Evolutionary conservation across 2,888 invertebrate species (phyloP).

Genomic region (Caenorhabditis sp.): DNA sequence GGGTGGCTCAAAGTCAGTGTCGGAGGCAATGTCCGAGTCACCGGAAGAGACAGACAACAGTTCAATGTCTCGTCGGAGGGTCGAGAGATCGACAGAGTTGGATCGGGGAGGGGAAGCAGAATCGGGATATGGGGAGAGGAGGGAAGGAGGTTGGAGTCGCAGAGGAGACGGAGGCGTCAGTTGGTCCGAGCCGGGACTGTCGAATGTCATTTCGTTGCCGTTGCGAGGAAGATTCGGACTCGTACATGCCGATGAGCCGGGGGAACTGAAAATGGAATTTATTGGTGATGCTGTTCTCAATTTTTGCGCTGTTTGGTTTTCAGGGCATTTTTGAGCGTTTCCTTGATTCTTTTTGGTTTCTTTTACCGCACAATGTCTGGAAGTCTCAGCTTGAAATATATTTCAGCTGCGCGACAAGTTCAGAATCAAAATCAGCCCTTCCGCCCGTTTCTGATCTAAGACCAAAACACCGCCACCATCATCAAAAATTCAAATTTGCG

Average conservation of each 20-base stretch:
- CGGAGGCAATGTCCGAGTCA: conserved; percentile 76
- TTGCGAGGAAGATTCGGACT: conserved; percentile 65
- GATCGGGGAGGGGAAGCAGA: conserved; percentile 78
- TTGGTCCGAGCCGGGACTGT: conserved; percentile 62
- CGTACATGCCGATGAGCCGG: conserved; percentile 69
- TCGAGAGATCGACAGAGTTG: conserved; percentile 82
- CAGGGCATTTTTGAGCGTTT: too few relatives aligned
- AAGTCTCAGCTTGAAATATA: too few relatives aligned
- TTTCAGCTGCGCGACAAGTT: too few relatives aligned
- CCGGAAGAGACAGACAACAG: conserved; percentile 78
- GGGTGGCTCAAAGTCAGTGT: conserved; percentile 77
- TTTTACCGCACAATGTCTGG: too few relatives aligned
- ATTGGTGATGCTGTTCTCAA: too few relatives aligned
- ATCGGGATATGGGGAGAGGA: conserved; percentile 71
- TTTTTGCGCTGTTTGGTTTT: too few relatives aligned
- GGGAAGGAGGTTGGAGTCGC: conserved; percentile 68
- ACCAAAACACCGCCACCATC: too few relatives aligned
- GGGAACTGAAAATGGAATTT: conserved; percentile 61
- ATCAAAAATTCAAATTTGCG: not conserved
- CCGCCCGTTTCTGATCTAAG: not conserved
- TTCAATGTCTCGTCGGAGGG: conserved; percentile 81
- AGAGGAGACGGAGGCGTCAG: conserved; percentile 63
- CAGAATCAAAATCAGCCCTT: too few relatives aligned
- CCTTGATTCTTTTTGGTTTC: too few relatives aligned
- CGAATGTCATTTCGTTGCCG: conserved; percentile 68